A percentile compares a stretch with the other conserved stretches of the same genome.
These are phyloP conservation scores for Ormyrus rosae DNA, from an alignment of 2,888 invertebrate species.

Conservation along the genomic window DNA sequence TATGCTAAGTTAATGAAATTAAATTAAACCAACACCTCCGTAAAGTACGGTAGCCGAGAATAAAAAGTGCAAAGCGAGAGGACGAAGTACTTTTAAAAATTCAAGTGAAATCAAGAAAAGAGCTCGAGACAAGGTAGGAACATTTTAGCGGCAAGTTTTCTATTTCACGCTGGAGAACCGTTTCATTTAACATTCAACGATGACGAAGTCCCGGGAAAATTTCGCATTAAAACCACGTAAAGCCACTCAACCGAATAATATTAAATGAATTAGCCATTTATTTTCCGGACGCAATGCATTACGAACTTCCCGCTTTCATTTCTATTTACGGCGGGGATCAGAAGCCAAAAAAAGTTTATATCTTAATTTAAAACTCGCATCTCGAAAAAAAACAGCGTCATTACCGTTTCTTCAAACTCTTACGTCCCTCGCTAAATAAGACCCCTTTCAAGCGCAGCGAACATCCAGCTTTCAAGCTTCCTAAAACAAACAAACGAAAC, in stretches of 20 bases:
- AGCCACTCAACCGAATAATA: slow-evolving; percentile 18
- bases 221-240: slow-evolving; percentile 21
- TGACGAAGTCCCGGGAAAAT: slow-evolving; percentile 21
- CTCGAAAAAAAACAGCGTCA: too few species aligned
- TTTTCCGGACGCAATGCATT: slow-evolving; percentile 3
- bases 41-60: neutral
- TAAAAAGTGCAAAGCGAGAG: neutral
- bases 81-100: slow-evolving; percentile 30
- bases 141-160: slow-evolving; percentile 22
- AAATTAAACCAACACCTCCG: slow-evolving; percentile 5
- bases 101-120: slow-evolving; percentile 37
- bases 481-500: too few species aligned
- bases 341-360: too few species aligned
- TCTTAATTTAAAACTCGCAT: too few species aligned
- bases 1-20: neutral
- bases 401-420: too few species aligned
- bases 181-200: slow-evolving; percentile 33
- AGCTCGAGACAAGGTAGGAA: slow-evolving; percentile 32
- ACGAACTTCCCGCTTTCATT: neutral
- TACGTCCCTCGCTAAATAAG: too few species aligned
- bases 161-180: slow-evolving; percentile 10
- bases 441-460: too few species aligned
- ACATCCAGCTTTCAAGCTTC: too few species aligned
- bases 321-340: too few species aligned
- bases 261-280: slow-evolving; percentile 32